A percentile compares a stretch with the other conserved stretches of the same genome.
Evolutionary conservation across 2,888 invertebrate species (phyloP).

Genomic region (Prionchulus punctatus): DNA sequence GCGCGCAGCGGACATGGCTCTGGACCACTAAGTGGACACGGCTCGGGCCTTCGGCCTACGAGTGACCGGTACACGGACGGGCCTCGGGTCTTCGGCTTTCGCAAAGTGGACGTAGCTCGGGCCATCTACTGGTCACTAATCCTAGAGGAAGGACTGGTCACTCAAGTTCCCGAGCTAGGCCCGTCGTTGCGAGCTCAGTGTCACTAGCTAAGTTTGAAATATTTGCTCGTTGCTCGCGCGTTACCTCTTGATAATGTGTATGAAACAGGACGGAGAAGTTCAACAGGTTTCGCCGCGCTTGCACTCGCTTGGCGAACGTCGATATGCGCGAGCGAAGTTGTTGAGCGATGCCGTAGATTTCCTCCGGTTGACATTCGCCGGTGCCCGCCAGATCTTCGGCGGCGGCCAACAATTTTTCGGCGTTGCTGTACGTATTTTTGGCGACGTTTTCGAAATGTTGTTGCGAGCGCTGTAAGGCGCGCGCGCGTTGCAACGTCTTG

Average conservation of each 20-base stretch:
- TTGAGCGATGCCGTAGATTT: constrained; percentile 80
- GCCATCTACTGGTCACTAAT: too few relatives aligned
- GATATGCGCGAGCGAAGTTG: constrained; percentile 83
- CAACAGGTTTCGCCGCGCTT: constrained; percentile 67
- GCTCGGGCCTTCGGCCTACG: too few relatives aligned
- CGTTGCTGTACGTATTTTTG: constrained; percentile 93
- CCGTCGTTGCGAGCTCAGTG: background rate
- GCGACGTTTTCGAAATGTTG: constrained; percentile 97
- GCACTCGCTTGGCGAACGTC: constrained; percentile 79
- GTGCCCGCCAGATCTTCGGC: constrained; percentile 87
- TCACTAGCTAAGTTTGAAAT: too few relatives aligned
- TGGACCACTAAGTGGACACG: too few relatives aligned
- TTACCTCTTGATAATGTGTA: constrained; percentile 80
- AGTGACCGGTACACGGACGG: too few relatives aligned
- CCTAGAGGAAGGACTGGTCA: too few relatives aligned
- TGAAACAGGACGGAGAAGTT: constrained; percentile 86
- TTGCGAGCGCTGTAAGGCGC: constrained; percentile 90
- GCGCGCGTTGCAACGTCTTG: constrained; percentile 77
- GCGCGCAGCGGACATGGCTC: too few relatives aligned
- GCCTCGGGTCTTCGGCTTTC: too few relatives aligned
- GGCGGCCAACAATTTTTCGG: constrained; percentile 82
- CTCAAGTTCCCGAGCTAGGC: too few relatives aligned
- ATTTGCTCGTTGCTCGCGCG: too few relatives aligned
- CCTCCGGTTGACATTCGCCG: constrained; percentile 88
- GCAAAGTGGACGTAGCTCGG: too few relatives aligned